Evolutionary conservation across 2,888 invertebrate genomes (phyloP).

Genomic region (Cephus runcator): DNA sequence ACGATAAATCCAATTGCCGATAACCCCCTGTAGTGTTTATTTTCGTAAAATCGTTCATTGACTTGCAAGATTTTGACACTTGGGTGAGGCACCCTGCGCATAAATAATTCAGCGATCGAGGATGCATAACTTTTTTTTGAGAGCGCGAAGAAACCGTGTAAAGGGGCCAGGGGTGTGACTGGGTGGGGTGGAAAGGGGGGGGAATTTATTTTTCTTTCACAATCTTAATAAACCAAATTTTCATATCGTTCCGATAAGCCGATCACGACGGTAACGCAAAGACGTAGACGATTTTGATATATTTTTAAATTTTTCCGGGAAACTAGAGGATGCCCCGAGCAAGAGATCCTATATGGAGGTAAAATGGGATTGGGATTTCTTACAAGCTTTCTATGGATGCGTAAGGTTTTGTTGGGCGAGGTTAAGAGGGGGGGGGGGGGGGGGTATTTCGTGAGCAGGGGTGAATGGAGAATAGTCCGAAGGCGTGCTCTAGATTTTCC

Average conservation of each 20-base stretch:
- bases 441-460: background rate
- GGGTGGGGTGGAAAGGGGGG: background rate
- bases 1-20: background rate
- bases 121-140: conserved; percentile 34
- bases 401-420: background rate
- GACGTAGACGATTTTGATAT: background rate
- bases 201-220: background rate
- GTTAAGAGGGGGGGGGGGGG: background rate
- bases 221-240: background rate
- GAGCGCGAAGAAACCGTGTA: conserved; percentile 7
- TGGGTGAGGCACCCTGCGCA: background rate
- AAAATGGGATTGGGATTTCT: background rate
- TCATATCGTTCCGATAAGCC: background rate
- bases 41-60: background rate
- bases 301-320: background rate
- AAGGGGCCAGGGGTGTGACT: conserved; percentile 17
- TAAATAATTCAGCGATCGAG: conserved; percentile 34
- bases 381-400: background rate
- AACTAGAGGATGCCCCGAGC: background rate
- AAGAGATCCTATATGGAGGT: background rate
- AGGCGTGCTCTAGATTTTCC: conserved; percentile 28
- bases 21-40: background rate
- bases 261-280: background rate
- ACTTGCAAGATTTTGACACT: background rate
- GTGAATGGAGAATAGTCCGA: background rate